Base-by-base conservation (phyloP, 1,140 invertebrate species). In the Thereuonema tuberculata region DNA sequence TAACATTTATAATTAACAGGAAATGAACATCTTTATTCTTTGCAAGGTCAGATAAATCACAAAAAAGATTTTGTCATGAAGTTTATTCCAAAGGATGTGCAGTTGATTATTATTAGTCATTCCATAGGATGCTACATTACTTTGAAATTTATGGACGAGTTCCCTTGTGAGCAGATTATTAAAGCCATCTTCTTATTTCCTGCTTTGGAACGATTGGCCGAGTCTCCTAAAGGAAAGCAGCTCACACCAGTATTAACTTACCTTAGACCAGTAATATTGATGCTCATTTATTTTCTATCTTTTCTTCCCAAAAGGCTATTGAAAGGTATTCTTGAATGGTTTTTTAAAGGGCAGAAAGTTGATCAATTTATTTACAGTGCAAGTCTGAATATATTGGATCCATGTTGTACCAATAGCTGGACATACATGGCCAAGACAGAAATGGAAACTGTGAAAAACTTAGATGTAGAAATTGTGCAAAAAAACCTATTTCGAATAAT, bases 71-170 rank as follows among this genome's bases (percentile, higher is more conserved):
- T 92, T 71, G 82, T 92, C 46, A 75, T 80, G 59, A 77, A 82
- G 59, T 83, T 82, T 67, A 74, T 89, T 57, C 85, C 87, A 3
- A 64, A 74, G 37, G 74, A 83, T 71, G 77, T 80, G 0, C 80
- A 78, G 65, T 67, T 93, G 2, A 80, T 87, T 71, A 65, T 91
- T 0, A 77, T 93, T 63, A 87, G 85, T 1, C 89, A 93, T 77
- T 93, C 89, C 0, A 85, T 92, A 66, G 89, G 89, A 1, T 77
- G 80, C 62, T 88, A 89, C 78, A 83, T 91, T 62, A 78, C 81
- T 60, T 68, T 89, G n/a, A 81, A 91, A 64, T 66, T 90, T 21
- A 65, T 93, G 2, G 80, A 85, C 15, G 49, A 63, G 73, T 26
- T 64, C 70, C 23, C 72, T 83, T 27, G 71, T 71, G 17, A 61